These are phyloP conservation scores for Homarus americanus DNA, from an alignment of 1,140 invertebrate genomes.

Conservation along the genomic window DNA sequence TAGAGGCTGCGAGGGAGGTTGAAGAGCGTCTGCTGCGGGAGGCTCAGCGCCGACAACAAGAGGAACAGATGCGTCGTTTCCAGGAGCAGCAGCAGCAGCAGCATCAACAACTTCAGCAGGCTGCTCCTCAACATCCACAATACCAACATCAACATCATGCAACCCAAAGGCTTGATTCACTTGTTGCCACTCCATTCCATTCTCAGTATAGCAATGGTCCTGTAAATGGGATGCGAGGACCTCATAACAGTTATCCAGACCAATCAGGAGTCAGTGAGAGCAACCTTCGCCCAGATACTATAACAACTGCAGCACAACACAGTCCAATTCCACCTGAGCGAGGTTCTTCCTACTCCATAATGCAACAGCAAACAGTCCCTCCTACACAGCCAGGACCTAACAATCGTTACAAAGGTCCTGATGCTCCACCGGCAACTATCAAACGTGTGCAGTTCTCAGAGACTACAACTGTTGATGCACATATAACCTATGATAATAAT, in stretches of 20 bases:
- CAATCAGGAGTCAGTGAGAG: slow-evolving; percentile 42
- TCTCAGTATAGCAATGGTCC: slow-evolving; percentile 74
- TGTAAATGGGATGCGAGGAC: slow-evolving; percentile 40
- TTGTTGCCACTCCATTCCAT: slow-evolving; percentile 80
- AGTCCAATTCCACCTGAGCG: slow-evolving; percentile 86
- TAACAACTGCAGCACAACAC: slow-evolving; percentile 33
- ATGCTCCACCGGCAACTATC: slow-evolving; percentile 58
- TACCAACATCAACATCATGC: slow-evolving; percentile 76
- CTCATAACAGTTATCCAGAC: slow-evolving; percentile 42
- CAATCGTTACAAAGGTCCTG: slow-evolving; percentile 51
- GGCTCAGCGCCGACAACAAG: slow-evolving; percentile 77
- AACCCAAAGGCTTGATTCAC: slow-evolving; percentile 79
- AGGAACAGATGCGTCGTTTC: slow-evolving; percentile 74
- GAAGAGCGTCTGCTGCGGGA: slow-evolving; percentile 77
- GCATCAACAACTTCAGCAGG: slow-evolving; percentile 68
- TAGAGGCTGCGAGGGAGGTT: slow-evolving; percentile 77
- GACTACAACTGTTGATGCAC: slow-evolving; percentile 61
- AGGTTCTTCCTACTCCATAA: slow-evolving; percentile 89
- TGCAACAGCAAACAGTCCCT: slow-evolving; percentile 81
- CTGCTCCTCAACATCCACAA: slow-evolving; percentile 50
- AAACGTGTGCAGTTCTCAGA: slow-evolving; percentile 75
- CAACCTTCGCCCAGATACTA: slow-evolving; percentile 45
- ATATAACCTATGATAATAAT: slow-evolving; percentile 73
- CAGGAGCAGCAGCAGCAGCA: slow-evolving; percentile 75
- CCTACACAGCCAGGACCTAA: slow-evolving; percentile 16